phyloP scores from a whole-genome alignment of 1,140 invertebrate species.

The Parasteatoda tepidariorum region DNA sequence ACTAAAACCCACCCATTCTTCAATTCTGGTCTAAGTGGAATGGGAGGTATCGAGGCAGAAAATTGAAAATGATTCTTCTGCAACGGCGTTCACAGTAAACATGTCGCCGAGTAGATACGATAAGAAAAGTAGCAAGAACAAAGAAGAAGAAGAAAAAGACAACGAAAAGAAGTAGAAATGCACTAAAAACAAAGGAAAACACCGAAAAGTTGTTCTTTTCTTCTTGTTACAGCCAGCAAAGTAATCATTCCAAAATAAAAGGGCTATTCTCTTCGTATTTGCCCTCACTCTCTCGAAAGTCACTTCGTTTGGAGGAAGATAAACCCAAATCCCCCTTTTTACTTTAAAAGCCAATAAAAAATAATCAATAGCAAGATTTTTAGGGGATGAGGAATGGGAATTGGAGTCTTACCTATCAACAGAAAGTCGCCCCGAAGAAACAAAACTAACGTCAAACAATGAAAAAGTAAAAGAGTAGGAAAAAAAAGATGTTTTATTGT shows the following conservation, averaged over 20 bases:
- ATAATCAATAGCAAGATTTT: conserved; percentile 43
- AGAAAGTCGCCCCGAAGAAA: conserved; percentile 44
- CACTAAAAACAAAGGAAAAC: conserved; percentile 13
- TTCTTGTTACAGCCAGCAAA: conserved; percentile 24
- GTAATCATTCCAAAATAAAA: conserved; percentile 58
- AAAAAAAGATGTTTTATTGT: conserved; percentile 54
- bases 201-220: conserved; percentile 37
- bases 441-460: conserved; percentile 51
- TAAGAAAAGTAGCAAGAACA: background rate
- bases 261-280: conserved; percentile 41
- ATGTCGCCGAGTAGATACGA: conserved; percentile 16
- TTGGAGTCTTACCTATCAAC: conserved; percentile 34
- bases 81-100: conserved; percentile 15
- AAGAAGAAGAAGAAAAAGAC: conserved; percentile 5
- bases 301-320: conserved; percentile 51
- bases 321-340: conserved; percentile 54
- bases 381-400: background rate
- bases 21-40: no score
- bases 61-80: conserved; percentile 43
- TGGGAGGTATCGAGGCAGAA: background rate
- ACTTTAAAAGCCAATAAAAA: conserved; percentile 52
- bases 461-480: background rate
- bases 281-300: conserved; percentile 40
- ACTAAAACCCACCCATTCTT: no score
- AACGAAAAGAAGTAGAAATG: background rate